Percentiles rank a stretch among this genome's conserved stretches.
Conservation (phyloP, 2,888 invertebrate genomes). For the Trileptium ribeirensis region DNA sequence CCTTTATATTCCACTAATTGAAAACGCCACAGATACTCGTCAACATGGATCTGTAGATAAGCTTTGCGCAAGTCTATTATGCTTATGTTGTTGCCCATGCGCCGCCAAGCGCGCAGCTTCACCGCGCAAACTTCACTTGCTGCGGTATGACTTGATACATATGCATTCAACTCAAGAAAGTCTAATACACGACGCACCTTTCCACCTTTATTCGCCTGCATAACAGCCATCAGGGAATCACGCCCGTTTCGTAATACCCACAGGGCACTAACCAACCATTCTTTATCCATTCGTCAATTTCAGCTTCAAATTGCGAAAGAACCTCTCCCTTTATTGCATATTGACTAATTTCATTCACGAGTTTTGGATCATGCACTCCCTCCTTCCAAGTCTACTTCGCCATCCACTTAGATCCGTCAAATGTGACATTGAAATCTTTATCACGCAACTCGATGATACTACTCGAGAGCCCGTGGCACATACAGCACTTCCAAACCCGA, state of each 20-base stretch:
- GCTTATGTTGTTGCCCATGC: background rate
- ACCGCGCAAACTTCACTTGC: background rate
- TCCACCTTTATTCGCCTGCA: background rate
- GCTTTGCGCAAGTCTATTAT: constrained; percentile 11
- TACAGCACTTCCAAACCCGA: too few species aligned
- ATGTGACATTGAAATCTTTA: too few species aligned
- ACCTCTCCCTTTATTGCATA: too few species aligned
- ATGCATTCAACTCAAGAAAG: constrained; percentile 1
- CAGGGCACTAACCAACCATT: constrained; percentile 7
- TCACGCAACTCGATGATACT: too few species aligned
- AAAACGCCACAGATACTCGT: background rate
- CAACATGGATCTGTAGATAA: constrained; percentile 2
- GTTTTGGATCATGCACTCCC: too few species aligned
- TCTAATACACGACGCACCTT: constrained; percentile 9
- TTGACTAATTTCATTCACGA: too few species aligned
- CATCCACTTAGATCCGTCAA: too few species aligned
- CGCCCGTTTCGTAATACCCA: background rate
- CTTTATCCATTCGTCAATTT: background rate
- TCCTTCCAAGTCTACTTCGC: too few species aligned
- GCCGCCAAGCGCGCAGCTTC: background rate
- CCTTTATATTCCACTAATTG: background rate
- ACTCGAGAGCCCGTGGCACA: too few species aligned
- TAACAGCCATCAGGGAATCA: background rate
- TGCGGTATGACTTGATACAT: constrained; percentile 3
- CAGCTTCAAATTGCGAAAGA: too few species aligned